A percentile compares a stretch with the other conserved stretches of the same genome.
Evolutionary conservation across 2,797 vertebrate genomes (phyloP).

Genomic region (Dromococcyx pavoninus): DNA sequence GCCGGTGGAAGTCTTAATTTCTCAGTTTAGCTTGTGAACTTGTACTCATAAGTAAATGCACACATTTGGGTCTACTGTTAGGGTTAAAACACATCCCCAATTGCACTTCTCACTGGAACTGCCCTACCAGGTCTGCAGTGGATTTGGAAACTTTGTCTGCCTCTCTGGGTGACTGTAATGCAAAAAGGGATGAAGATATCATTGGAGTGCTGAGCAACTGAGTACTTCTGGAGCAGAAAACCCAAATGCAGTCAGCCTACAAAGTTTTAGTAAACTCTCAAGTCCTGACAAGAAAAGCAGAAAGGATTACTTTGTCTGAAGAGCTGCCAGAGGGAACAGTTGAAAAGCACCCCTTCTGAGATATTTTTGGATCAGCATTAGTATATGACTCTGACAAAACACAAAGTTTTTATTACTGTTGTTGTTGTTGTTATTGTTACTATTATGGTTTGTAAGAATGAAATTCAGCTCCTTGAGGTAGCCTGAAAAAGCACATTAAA

Average conservation of each 20-base stretch:
- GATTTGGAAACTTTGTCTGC: background rate
- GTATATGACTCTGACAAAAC: background rate
- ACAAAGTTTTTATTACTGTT: background rate
- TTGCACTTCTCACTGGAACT: background rate
- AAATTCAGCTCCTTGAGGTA: background rate
- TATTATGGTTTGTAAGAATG: background rate
- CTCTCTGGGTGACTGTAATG: background rate
- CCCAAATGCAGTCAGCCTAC: background rate
- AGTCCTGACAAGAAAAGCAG: slow-evolving; percentile 10
- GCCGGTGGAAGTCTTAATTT: background rate
- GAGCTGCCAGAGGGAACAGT: background rate
- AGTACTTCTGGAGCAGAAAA: slow-evolving; percentile 45
- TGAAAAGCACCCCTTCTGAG: background rate
- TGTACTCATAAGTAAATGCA: background rate
- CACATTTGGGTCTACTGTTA: background rate
- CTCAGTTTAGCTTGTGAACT: background rate
- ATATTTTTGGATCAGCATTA: background rate
- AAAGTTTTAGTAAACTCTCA: background rate
- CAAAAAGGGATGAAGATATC: background rate
- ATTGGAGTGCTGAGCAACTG: background rate
- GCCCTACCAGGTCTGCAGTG: background rate
- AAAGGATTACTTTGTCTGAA: background rate
- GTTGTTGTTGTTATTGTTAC: background rate
- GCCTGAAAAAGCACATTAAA: background rate
- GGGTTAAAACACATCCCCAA: background rate